These are phyloP conservation scores for Prunella himalayana DNA, from an alignment of 2,113 vertebrate genomes.

Conservation along the genomic window DNA sequence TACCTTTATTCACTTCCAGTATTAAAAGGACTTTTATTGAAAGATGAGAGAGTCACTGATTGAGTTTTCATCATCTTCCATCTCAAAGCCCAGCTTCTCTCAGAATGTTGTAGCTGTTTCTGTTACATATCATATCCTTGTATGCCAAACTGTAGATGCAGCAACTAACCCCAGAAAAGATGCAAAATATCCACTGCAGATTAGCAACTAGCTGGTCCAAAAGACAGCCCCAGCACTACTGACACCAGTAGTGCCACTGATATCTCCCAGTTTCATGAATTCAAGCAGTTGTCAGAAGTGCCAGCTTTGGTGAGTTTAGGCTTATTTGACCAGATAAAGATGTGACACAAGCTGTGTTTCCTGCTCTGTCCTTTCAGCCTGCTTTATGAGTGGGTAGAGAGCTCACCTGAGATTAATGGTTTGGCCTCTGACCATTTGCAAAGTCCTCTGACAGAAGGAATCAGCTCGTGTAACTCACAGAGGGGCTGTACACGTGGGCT, in stretches of 20 bases:
- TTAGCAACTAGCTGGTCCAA: not conserved
- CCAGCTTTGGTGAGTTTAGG: not conserved
- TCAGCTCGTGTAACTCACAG: fast-evolving
- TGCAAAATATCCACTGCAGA: not conserved
- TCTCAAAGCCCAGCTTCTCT: not conserved
- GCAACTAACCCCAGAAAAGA: not conserved
- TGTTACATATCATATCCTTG: not conserved
- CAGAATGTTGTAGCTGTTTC: not conserved
- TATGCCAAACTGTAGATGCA: not conserved
- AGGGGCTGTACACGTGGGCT: not conserved
- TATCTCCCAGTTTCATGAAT: not conserved
- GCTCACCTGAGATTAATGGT: not conserved
- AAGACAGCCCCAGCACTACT: not conserved
- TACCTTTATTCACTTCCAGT: not conserved
- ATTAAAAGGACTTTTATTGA: not conserved
- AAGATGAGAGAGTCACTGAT: not conserved
- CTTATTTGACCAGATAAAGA: not conserved
- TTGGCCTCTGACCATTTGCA: not conserved
- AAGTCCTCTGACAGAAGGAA: not conserved
- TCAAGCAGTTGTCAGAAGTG: not conserved
- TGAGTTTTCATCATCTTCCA: not conserved
- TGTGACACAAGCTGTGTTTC: not conserved
- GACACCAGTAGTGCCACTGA: not conserved
- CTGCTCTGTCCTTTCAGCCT: not conserved
- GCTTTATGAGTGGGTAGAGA: fast-evolving